Percentiles rank a stretch among this genome's conserved stretches.
phyloP scores from a whole-genome alignment of 2,888 invertebrate species.

The Tethea ocularis region DNA sequence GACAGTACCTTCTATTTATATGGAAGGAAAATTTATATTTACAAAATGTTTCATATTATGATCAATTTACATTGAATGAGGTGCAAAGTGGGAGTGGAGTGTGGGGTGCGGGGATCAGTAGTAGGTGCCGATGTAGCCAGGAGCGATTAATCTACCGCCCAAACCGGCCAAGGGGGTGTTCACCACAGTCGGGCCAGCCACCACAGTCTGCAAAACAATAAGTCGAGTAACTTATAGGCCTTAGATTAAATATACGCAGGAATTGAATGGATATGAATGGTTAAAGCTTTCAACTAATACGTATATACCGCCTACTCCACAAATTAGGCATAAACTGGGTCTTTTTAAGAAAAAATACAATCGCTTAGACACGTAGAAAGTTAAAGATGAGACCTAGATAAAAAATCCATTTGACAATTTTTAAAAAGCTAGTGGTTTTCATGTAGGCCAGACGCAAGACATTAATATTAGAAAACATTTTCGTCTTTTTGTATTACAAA shows the following conservation, averaged over 20 bases:
- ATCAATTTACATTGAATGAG: constrained; percentile 9
- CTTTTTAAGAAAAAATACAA: not conserved
- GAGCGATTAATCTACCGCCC: constrained; percentile 47
- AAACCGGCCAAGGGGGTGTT: constrained; percentile 42
- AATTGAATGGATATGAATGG: too few species aligned
- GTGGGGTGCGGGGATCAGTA: constrained; percentile 29
- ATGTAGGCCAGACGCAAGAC: not conserved
- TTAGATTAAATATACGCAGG: too few species aligned
- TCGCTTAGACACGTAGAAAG: not conserved
- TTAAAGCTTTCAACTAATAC: too few species aligned
- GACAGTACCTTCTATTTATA: constrained; percentile 6
- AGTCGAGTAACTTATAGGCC: not conserved
- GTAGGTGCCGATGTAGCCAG: constrained; percentile 57
- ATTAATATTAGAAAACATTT: not conserved
- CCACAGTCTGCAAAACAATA: constrained; percentile 57
- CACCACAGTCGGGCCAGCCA: constrained; percentile 73
- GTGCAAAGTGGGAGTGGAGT: constrained; percentile 15
- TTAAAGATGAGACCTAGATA: not conserved
- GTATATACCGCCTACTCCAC: not conserved
- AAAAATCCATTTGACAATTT: not conserved
- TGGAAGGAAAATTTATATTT: constrained; percentile 5
- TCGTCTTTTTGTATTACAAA: not conserved
- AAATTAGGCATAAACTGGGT: too few species aligned
- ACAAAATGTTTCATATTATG: not conserved
- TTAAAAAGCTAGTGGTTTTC: not conserved